A percentile compares a stretch with the other conserved stretches of the same genome.
These are phyloP conservation scores for Gambusia holbrooki DNA, from an alignment of 2,113 vertebrate genomes.

Conservation along the genomic window DNA sequence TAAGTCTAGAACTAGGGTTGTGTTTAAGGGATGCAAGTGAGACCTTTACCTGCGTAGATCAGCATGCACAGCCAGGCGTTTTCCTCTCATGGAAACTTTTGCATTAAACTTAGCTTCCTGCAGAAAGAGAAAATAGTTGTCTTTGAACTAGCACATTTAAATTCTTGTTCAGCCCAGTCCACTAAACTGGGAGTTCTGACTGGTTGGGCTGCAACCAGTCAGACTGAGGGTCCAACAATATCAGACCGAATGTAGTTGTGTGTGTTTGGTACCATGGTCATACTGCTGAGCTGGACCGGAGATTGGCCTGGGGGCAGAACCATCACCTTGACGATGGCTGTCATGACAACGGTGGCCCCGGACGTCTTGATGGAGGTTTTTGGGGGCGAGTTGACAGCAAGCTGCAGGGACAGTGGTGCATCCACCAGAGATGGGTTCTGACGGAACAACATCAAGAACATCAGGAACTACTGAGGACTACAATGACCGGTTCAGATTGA, in stretches of 20 bases:
- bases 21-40: not conserved
- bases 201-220: not conserved
- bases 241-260: not conserved
- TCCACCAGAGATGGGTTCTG: constrained; percentile 85
- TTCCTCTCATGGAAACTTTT: constrained; percentile 87
- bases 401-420: constrained; percentile 84
- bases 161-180: not conserved
- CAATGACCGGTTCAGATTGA: not conserved
- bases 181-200: not conserved
- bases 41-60: constrained; percentile 86
- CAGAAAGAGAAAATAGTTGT: not conserved
- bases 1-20: not conserved
- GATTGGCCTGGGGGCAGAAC: constrained; percentile 76
- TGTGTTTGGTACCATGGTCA: constrained; percentile 87
- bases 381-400: constrained; percentile 82
- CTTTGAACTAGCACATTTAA: not conserved
- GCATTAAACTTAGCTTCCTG: constrained; percentile 90
- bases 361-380: constrained; percentile 87
- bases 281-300: constrained; percentile 87
- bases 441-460: not conserved
- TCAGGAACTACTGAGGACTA: not conserved
- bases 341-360: constrained; percentile 84
- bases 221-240: not conserved
- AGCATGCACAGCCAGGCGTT: constrained; percentile 83
- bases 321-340: constrained; percentile 84